Evolutionary conservation across 2,113 vertebrate genomes (phyloP).

Genomic region (Rostratula benghalensis): DNA sequence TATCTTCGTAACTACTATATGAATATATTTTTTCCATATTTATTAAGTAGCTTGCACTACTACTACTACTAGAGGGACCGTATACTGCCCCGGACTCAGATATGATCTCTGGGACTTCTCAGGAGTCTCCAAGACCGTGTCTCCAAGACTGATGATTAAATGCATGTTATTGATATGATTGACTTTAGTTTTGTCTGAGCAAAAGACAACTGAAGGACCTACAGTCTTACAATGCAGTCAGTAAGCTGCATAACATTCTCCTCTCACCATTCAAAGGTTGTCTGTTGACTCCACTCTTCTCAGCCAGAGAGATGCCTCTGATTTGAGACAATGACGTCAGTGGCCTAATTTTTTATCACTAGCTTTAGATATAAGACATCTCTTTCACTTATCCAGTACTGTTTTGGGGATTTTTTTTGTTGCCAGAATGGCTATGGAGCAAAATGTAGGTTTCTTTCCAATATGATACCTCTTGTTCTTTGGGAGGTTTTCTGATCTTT

Average conservation of each 20-base stretch:
- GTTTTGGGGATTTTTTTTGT: not conserved
- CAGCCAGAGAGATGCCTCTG: not conserved
- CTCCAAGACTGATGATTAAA: not conserved
- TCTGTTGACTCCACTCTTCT: not conserved
- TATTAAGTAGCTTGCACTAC: not conserved
- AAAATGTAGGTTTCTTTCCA: not conserved
- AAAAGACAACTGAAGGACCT: not conserved
- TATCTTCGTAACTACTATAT: not conserved
- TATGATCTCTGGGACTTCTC: not conserved
- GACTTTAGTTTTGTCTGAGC: not conserved
- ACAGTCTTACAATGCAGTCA: not conserved
- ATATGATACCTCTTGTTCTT: not conserved
- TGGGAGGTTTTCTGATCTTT: not conserved
- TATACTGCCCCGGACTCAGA: rapidly evolving
- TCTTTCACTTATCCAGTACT: not conserved
- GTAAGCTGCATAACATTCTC: not conserved
- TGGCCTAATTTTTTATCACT: not conserved
- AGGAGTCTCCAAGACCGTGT: not conserved
- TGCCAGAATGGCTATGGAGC: not conserved
- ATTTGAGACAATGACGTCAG: not conserved
- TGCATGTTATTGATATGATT: not conserved
- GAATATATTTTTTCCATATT: not conserved
- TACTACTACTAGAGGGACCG: not conserved
- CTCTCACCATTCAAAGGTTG: not conserved
- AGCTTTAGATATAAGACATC: not conserved